phyloP scores from a whole-genome alignment of 2,888 invertebrate genomes.

The Taenaris catops region DNA sequence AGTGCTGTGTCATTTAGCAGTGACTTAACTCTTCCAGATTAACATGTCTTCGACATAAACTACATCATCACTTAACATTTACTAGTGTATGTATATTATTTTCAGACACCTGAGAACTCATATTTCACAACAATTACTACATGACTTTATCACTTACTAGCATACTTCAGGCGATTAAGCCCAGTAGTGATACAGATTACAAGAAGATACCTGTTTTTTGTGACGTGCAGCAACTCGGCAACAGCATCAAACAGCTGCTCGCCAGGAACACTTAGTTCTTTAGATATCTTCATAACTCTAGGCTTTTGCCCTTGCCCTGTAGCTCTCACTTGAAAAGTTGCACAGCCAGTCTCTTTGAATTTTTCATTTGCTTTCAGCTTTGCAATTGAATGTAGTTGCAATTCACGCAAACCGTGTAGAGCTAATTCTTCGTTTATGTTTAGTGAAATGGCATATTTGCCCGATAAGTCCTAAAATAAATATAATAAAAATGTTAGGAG shows the following conservation, averaged over 20 bases:
- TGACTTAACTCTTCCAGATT: too few species aligned
- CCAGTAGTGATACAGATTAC: too few species aligned
- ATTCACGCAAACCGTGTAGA: constrained; percentile 76
- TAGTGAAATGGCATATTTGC: constrained; percentile 77
- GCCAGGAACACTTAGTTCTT: constrained; percentile 73
- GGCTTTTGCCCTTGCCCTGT: constrained; percentile 75
- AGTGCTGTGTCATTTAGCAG: too few species aligned
- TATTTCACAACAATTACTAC: too few species aligned
- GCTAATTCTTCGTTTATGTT: constrained; percentile 73
- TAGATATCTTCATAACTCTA: constrained; percentile 72
- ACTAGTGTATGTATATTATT: too few species aligned
- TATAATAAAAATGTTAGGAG: too few species aligned
- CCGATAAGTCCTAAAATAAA: constrained; percentile 79
- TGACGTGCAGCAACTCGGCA: constrained; percentile 61
- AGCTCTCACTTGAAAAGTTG: constrained; percentile 85
- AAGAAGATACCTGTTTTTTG: constrained; percentile 48
- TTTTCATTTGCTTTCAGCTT: constrained; percentile 84
- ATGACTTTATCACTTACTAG: too few species aligned
- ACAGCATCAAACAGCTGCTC: constrained; percentile 77
- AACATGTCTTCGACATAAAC: too few species aligned
- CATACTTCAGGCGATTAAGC: too few species aligned
- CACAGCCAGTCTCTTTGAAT: constrained; percentile 85
- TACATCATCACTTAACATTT: too few species aligned
- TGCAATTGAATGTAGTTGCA: constrained; percentile 85
- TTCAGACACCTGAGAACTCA: too few species aligned